phyloP scores from a whole-genome alignment of 2,797 vertebrate species.

The Tinamus major region DNA sequence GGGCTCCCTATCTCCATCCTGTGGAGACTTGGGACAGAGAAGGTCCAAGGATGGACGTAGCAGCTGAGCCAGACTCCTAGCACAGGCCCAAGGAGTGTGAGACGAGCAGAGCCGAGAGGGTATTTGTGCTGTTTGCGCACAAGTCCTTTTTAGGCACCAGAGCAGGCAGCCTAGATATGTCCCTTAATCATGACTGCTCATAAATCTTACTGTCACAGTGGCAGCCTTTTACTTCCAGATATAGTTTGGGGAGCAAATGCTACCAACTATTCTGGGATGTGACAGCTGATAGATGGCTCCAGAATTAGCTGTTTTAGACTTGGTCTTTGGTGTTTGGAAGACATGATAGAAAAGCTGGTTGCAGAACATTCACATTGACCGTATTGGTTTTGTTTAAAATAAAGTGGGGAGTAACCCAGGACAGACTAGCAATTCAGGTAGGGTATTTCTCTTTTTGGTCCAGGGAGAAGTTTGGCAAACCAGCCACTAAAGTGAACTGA shows the following conservation, averaged over 20 bases:
- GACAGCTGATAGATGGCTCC: slow-evolving; percentile 43
- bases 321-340: background rate
- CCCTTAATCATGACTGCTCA: slow-evolving; percentile 6
- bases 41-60: background rate
- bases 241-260: slow-evolving; percentile 59
- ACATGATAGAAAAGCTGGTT: background rate
- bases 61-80: background rate
- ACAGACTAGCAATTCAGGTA: background rate
- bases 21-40: background rate
- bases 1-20: background rate
- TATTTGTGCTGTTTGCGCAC: background rate
- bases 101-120: background rate
- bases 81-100: background rate
- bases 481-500: background rate
- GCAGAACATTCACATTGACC: background rate
- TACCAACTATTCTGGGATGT: slow-evolving; percentile 40
- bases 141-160: slow-evolving; percentile 37
- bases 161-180: background rate
- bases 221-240: slow-evolving; percentile 59
- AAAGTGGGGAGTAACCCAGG: background rate
- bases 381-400: background rate
- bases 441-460: background rate
- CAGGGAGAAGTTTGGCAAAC: background rate
- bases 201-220: slow-evolving; percentile 42
- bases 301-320: slow-evolving; percentile 51